Conservation (phyloP, 2,113 vertebrate species). For the Sapajus apella region DNA sequence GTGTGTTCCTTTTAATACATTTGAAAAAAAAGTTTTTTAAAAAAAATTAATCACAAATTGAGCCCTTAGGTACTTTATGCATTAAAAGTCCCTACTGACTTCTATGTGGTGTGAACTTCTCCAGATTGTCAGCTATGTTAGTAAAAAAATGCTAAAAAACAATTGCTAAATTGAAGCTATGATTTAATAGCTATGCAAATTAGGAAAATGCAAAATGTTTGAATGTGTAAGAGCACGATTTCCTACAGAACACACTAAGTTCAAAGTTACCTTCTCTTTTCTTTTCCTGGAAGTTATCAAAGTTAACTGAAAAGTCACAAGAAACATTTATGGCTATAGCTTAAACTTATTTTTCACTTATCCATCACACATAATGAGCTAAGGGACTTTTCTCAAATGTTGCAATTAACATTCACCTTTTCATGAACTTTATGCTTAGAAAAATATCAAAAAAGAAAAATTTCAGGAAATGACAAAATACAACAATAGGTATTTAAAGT, state of each 20-base stretch:
- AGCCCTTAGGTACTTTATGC: not conserved
- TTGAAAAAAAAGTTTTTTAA: not conserved
- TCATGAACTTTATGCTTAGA: slow-evolving; percentile 66
- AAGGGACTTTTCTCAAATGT: slow-evolving; percentile 66
- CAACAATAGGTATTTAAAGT: slow-evolving; percentile 54
- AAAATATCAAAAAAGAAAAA: slow-evolving; percentile 60
- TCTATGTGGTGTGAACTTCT: slow-evolving; percentile 41
- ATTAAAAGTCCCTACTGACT: not conserved
- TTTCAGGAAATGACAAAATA: slow-evolving; percentile 62
- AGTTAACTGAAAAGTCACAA: slow-evolving; percentile 62
- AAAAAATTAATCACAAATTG: slow-evolving; percentile 2
- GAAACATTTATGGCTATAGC: slow-evolving; percentile 60
- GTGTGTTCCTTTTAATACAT: not conserved
- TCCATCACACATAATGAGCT: slow-evolving; percentile 60
- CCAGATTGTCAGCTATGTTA: not conserved
- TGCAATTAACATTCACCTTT: slow-evolving; percentile 73
- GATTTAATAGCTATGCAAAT: slow-evolving; percentile 60
- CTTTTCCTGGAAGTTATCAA: slow-evolving; percentile 60
- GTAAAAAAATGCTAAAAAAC: slow-evolving; percentile 36
- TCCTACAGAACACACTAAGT: slow-evolving; percentile 35
- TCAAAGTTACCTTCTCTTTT: slow-evolving; percentile 44
- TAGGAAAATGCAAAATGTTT: not conserved
- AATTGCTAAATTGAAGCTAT: slow-evolving; percentile 24
- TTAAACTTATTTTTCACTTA: slow-evolving; percentile 60
- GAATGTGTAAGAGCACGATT: not conserved